Evolutionary conservation across 2,797 vertebrate genomes (phyloP), one percentile per base, ranked within the genome.

Genomic region (Coracias cyanogaster): DNA sequence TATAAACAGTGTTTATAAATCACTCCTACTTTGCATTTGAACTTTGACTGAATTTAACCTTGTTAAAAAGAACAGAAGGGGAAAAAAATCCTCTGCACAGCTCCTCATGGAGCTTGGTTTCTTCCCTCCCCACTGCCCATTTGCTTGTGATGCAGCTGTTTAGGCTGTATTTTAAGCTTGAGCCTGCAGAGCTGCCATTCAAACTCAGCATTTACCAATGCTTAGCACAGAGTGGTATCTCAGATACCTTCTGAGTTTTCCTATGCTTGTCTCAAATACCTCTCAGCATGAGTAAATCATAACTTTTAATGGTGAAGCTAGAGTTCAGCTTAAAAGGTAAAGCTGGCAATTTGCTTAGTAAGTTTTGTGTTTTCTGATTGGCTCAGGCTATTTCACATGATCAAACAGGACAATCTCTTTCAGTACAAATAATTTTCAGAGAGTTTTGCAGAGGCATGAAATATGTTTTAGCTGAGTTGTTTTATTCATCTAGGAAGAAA

Each of bases 271-370:
- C 80, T 93, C 33, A 91, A 83, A 79, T 51, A 69, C 17, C 6
- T 86, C 80, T 88, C 65, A 90, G 54, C 51, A 39, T 39, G 80
- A 92, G 15, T 54, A 88, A 86, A 72, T 91, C 37, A 39, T 31
- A 81, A 80, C 43, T 87, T 92, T 54, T 83, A 93, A 88, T 65
- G 46, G 41, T 83, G 58, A 65, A 90, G 69, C 52, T 69, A 33
- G 29, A 82, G n/a, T 90, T 90, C 58, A 79, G 19, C 43, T 95
- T 71, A 29, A 86, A 86, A 93, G 58, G 17, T 74, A 65, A 85
- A 73, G 19, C 66, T 82, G n/a, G 11, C 5, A 60, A 66, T 43
- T 79, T 81, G 6, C 72, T 81, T 60, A 28, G n/a, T 61, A 41
- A 6, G 85, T 80, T 91, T 60, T 66, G 29, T 67, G 11, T 28